These are phyloP conservation scores for Drosophila infuscata DNA, from an alignment of 2,888 invertebrate species.

Conservation along the genomic window DNA sequence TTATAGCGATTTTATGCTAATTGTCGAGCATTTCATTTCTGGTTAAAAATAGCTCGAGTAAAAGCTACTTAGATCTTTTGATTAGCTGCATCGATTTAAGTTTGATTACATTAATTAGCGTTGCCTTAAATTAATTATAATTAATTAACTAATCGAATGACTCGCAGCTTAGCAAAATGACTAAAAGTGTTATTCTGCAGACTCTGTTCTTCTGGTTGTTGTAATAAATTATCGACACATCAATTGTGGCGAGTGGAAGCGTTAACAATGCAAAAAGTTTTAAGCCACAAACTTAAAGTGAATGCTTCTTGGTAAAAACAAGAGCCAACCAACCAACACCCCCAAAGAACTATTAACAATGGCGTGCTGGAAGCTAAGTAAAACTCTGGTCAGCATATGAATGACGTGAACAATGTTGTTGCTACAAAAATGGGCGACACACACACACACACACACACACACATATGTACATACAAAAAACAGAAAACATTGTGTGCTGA, in stretches of 20 bases:
- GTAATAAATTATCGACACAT: slow-evolving; percentile 47
- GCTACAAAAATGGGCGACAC: slow-evolving; percentile 1
- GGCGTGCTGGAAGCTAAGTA: slow-evolving; percentile 36
- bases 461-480: background rate
- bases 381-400: slow-evolving; percentile 36
- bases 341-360: slow-evolving; percentile 19
- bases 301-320: slow-evolving; percentile 28
- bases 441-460: background rate
- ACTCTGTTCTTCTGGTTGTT: slow-evolving; percentile 4
- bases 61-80: slow-evolving; percentile 21
- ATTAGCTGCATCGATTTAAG: slow-evolving; percentile 45
- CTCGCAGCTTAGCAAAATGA: slow-evolving; percentile 1
- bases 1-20: slow-evolving; percentile 74
- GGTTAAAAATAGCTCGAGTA: slow-evolving; percentile 57
- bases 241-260: slow-evolving; percentile 39
- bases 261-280: slow-evolving; percentile 45
- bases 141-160: slow-evolving; percentile 59
- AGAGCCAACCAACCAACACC: slow-evolving; percentile 6
- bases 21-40: slow-evolving; percentile 54
- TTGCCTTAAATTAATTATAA: slow-evolving; percentile 56
- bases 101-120: slow-evolving; percentile 50
- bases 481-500: slow-evolving; percentile 4
- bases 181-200: slow-evolving; percentile 11
- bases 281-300: slow-evolving; percentile 28
- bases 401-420: slow-evolving; percentile 59